Conservation (phyloP, 2,888 invertebrate species). For the Lydus trimaculatus region DNA sequence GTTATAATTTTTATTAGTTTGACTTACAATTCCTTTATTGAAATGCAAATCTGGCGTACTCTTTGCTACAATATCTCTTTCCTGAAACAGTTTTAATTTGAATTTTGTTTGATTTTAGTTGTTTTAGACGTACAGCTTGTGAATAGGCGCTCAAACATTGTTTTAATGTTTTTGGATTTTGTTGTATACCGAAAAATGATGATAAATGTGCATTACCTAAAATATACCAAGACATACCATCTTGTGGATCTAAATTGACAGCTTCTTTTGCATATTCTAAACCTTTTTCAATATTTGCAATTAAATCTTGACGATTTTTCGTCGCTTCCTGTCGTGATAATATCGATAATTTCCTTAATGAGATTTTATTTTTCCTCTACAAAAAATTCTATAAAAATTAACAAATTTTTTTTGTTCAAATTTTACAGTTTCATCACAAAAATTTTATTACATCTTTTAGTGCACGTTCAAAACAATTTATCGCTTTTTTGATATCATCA, state of each 20-base stretch:
- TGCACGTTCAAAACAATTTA: conserved; percentile 83
- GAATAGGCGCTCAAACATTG: conserved; percentile 81
- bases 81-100: conserved; percentile 59
- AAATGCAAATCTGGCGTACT: conserved; percentile 83
- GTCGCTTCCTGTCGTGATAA: conserved; percentile 73
- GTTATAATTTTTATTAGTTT: no score
- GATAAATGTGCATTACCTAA: conserved; percentile 87
- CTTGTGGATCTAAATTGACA: conserved; percentile 76
- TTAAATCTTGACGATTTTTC: conserved; percentile 62
- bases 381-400: conserved; percentile 20
- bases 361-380: conserved; percentile 74
- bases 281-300: conserved; percentile 72
- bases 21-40: conserved; percentile 82
- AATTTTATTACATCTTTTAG: conserved; percentile 69
- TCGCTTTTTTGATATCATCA: conserved; percentile 79
- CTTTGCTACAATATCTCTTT: conserved; percentile 73
- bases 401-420: conserved; percentile 16
- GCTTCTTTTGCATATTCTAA: conserved; percentile 84
- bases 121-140: conserved; percentile 73
- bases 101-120: background rate
- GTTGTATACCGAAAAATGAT: conserved; percentile 77
- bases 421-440: conserved; percentile 12
- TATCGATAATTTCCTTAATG: conserved; percentile 83
- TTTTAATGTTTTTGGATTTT: conserved; percentile 75
- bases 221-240: conserved; percentile 85